Percentiles rank a stretch among this genome's conserved stretches.
phyloP scores from a whole-genome alignment of 2,888 invertebrate species.

The Drosophila neoperkinsi region DNA sequence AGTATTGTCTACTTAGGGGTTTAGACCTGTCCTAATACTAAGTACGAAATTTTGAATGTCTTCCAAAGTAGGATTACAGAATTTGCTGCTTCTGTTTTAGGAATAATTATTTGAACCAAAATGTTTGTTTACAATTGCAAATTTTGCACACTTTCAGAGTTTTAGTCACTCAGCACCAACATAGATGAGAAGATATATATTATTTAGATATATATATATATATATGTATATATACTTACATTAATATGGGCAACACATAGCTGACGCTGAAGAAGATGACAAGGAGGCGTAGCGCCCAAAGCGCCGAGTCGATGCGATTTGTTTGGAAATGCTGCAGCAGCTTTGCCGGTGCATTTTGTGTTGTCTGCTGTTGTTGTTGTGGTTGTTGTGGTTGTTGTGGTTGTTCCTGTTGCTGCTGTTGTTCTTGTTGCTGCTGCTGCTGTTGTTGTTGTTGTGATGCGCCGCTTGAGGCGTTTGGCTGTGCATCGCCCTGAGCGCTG shows the following conservation, averaged over 20 bases:
- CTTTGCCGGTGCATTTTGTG: conserved; percentile 74
- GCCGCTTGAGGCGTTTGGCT: conserved; percentile 23
- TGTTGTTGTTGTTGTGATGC: conserved; percentile 51
- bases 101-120: background rate
- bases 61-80: background rate
- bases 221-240: conserved; percentile 87
- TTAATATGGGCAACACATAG: conserved; percentile 95
- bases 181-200: background rate
- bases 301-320: conserved; percentile 94
- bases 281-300: conserved; percentile 94
- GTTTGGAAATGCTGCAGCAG: conserved; percentile 90
- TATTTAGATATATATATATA: background rate
- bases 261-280: conserved; percentile 93
- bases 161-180: background rate
- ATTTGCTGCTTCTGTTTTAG: background rate
- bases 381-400: conserved; percentile 54
- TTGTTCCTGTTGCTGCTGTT: conserved; percentile 55
- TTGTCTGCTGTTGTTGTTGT: conserved; percentile 48
- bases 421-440: conserved; percentile 41
- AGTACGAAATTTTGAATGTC: background rate
- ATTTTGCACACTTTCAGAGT: background rate
- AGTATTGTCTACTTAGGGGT: background rate
- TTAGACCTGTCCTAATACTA: background rate
- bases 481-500: conserved; percentile 54
- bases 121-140: background rate